phyloP scores from a whole-genome alignment of 2,797 vertebrate species.

The Takifugu rubripes region DNA sequence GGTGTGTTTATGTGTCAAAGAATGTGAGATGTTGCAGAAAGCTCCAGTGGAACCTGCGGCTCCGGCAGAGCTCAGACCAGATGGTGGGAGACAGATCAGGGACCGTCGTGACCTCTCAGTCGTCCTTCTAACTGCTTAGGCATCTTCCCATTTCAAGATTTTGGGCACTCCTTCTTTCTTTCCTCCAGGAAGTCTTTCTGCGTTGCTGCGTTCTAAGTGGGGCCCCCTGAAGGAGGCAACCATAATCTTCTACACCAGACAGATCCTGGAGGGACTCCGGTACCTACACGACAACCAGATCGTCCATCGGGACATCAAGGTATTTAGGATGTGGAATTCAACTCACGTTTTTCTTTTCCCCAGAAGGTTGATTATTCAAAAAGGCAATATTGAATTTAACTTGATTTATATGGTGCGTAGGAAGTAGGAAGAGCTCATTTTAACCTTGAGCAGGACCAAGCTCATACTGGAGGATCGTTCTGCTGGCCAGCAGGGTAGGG shows the following conservation, averaged over 20 bases:
- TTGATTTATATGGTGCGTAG: no score
- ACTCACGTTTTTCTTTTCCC: no score
- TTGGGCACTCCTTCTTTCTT: slow-evolving; percentile 44
- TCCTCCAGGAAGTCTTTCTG: slow-evolving; percentile 90
- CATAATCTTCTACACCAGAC: slow-evolving; percentile 97
- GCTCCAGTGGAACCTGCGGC: neutral
- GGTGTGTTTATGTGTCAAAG: slow-evolving; percentile 72
- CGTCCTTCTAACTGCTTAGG: slow-evolving; percentile 38
- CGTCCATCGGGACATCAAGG: slow-evolving; percentile 97
- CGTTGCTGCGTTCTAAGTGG: slow-evolving; percentile 95
- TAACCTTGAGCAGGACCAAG: no score
- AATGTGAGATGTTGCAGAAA: neutral
- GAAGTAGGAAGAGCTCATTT: no score
- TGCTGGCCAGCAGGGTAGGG: no score
- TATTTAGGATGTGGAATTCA: slow-evolving; percentile 35
- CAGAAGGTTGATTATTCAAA: no score
- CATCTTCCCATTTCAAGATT: slow-evolving; percentile 46
- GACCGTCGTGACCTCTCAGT: slow-evolving; percentile 27
- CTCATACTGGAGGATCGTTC: no score
- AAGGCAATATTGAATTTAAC: no score
- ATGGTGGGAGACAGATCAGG: slow-evolving; percentile 6
- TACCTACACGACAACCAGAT: slow-evolving; percentile 99
- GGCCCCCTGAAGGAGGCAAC: slow-evolving; percentile 96
- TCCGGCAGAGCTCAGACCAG: neutral
- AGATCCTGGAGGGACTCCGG: slow-evolving; percentile 95